Conservation (phyloP, 2,888 invertebrate genomes). For the Amphipoea oculea region DNA sequence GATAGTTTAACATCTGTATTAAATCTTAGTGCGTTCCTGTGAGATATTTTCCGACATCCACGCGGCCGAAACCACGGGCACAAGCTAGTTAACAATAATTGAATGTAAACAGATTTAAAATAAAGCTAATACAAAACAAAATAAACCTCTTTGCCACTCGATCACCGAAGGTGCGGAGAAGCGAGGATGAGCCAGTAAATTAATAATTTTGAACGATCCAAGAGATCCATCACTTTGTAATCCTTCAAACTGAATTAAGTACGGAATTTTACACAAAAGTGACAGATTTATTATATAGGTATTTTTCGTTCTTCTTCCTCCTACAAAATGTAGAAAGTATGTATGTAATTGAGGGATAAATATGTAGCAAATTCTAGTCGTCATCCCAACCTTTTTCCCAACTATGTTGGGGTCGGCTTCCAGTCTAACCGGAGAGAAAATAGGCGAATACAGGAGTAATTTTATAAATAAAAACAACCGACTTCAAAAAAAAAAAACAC, state of each 20-base stretch:
- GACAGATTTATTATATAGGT: neutral
- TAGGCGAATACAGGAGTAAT: too few relatives aligned
- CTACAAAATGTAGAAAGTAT: neutral
- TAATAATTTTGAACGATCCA: conserved; percentile 24
- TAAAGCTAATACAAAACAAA: neutral
- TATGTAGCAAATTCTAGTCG: neutral
- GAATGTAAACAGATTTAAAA: neutral
- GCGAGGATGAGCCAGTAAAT: conserved; percentile 4
- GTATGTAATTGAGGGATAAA: neutral
- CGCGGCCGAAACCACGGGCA: neutral
- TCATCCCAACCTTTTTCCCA: too few relatives aligned
- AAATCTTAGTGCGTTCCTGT: neutral
- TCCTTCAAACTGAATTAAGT: conserved; percentile 3
- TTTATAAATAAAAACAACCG: neutral
- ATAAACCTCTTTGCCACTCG: conserved; percentile 1
- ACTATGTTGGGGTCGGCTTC: too few relatives aligned
- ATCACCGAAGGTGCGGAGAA: conserved; percentile 20
- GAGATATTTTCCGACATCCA: neutral
- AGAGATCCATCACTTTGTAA: conserved; percentile 36
- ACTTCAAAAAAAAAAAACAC: too few relatives aligned
- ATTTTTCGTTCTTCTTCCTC: neutral
- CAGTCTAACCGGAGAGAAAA: too few relatives aligned
- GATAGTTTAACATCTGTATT: neutral
- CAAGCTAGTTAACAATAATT: neutral
- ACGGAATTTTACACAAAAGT: conserved; percentile 3